These are phyloP conservation scores for Etheostoma cragini DNA, from an alignment of 2,113 vertebrate genomes.

Conservation along the genomic window DNA sequence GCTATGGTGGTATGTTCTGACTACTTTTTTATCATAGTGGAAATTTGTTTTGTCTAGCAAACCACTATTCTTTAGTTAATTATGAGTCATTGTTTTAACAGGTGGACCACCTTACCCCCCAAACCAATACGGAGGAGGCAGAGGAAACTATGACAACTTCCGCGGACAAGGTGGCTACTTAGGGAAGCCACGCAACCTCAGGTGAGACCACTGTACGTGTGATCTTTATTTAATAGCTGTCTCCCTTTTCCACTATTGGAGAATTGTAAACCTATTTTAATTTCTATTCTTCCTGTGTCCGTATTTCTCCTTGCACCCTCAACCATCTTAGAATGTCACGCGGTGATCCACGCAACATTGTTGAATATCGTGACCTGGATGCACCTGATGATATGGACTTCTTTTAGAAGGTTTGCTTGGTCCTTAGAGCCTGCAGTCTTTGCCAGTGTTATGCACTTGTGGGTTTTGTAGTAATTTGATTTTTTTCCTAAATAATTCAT, in stretches of 20 bases:
- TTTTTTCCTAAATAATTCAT: conserved; percentile 27
- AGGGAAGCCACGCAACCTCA: conserved; percentile 92
- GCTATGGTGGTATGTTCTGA: conserved; percentile 86
- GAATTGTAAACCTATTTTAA: neutral
- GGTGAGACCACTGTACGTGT: conserved; percentile 80
- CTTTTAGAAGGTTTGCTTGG: conserved; percentile 82
- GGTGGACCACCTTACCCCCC: conserved; percentile 90
- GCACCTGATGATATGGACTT: conserved; percentile 94
- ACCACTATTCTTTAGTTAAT: neutral
- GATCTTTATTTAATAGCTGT: conserved; percentile 23
- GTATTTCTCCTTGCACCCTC: neutral
- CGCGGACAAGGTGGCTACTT: conserved; percentile 91
- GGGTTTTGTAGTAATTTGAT: conserved; percentile 16
- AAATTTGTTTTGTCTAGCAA: neutral
- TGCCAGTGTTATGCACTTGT: conserved; percentile 14
- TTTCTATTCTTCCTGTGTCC: neutral
- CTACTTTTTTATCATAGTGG: neutral
- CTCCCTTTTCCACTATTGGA: neutral
- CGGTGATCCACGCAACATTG: conserved; percentile 91
- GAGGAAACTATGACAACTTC: conserved; percentile 92
- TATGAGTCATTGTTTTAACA: conserved; percentile 19
- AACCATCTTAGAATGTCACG: conserved; percentile 87
- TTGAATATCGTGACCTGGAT: conserved; percentile 93
- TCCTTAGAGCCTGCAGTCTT: conserved; percentile 1
- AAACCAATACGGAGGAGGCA: conserved; percentile 88